Base-by-base conservation (phyloP, 1,140 invertebrate genomes). In the Heliconius eleuchia region DNA sequence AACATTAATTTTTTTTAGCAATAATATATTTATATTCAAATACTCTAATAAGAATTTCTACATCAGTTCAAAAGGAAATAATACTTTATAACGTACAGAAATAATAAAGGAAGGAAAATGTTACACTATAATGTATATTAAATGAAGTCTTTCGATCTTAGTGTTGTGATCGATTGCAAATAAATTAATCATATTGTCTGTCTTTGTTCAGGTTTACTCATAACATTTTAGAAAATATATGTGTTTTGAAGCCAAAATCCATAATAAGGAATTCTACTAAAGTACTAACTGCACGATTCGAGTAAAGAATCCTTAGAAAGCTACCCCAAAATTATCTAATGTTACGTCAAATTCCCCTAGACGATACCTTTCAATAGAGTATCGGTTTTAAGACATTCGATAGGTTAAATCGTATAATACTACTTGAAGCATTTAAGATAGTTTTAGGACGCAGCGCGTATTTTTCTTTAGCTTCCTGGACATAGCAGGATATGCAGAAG, bases 321-420 rank as follows among this genome's bases (percentile, higher is more conserved):
- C 27, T 66, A 30, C 60, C 55, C 55, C 19, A 60, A 60, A 60
- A n/a, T 60, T 60, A 60, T 60, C 55, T 60, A 60, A 60, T 60
- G 9, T 60, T 60, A 60, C 55, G 19, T 23, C 27, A 30, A 66
- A 66, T 66, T 30, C 60, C 60, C 60, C 27, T 66, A 66, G 11
- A 30, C 60, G 60, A 66, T 66, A 30, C 60, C 60, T 30, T 66
- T 66, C 60, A 66, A 66, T 30, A 16, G 23, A 11, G 23, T 30
- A 66, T 27, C 60, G 3, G 27, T 66, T 66, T 66, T 57, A 23
- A 57, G 55, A 57, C 19, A 57, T 57, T n/a, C 7, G 55, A 57
- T 57, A 57, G 55, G 0, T 57, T 23, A n/a, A n/a, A n/a, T 57
- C n/a, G 18, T 7, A 52, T 52, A 52, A 52, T 19, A 52, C 18